Evolutionary conservation across 2,797 vertebrate species (phyloP), one percentile per base, ranked within the genome.

Genomic region (Galagoides demidoff): DNA sequence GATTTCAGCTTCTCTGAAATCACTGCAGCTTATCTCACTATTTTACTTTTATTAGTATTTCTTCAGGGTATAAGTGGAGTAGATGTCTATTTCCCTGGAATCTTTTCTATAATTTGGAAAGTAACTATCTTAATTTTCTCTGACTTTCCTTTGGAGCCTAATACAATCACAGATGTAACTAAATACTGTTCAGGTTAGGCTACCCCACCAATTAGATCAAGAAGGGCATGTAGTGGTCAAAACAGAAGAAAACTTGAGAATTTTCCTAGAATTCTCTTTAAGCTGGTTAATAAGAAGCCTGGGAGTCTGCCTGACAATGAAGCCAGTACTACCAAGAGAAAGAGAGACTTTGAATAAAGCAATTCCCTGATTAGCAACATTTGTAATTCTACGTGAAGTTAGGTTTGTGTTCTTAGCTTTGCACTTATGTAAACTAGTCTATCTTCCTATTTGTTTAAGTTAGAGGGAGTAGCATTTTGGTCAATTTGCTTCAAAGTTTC

Each of bases 31-130:
- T 93, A 86, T 61, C 37, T 93, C 39, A 68, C 81, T n/a, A 70
- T 45, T 94, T 95, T n/a, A 71, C 37, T 87, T 66, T 63, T 93
- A 61, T 52, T 52, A 52, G 49, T 52, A 52, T 79, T 91, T 92
- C 37, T 96, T 34, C 31, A 39, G 14, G 23, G 16, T 86, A 29
- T 29, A 8, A 93, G 3, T 71, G 37, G 79, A 55, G 1, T 29
- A 78, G 29, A 74, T 43, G 31, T 34, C 29, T 73, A 6, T 66
- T 93, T 89, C 52, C n/a, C 45, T 49, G 10, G 23, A 74, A 68
- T 5, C 2, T 91, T 90, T 92, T 55, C 23, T 52, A 43, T 68
- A 74, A 71, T 87, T 78, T 95, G 31, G 63, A 52, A 27, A 94
- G 57, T 45, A 88, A 87, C 12, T 29, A 52, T 79, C 22, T 0